phyloP scores from a whole-genome alignment of 2,113 vertebrate genomes.

The Anguilla japonica region DNA sequence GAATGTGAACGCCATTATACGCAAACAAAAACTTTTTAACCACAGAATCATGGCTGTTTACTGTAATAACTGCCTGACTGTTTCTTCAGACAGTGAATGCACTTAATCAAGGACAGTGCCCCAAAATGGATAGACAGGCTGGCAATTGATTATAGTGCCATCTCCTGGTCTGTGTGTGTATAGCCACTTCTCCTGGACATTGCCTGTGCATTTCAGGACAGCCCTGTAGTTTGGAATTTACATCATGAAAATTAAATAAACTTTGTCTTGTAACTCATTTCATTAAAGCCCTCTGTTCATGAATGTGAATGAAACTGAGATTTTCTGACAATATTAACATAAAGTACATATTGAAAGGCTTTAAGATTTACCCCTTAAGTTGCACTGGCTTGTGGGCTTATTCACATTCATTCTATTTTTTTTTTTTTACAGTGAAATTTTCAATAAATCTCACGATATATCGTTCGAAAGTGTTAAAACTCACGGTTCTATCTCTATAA shows the following conservation, averaged over 20 bases:
- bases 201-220: neutral
- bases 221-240: neutral
- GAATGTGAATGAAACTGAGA: neutral
- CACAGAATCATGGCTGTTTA: conserved; percentile 10
- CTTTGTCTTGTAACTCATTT: neutral
- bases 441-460: too few species aligned
- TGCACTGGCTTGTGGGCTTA: too few species aligned
- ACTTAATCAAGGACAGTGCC: neutral
- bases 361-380: too few species aligned
- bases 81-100: neutral
- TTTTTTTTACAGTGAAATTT: too few species aligned
- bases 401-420: too few species aligned
- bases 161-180: neutral
- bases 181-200: neutral
- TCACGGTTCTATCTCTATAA: too few species aligned
- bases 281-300: neutral
- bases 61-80: neutral
- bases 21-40: neutral
- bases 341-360: too few species aligned
- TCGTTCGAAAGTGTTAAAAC: too few species aligned
- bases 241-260: neutral
- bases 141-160: neutral
- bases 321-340: too few species aligned
- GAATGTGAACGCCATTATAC: too few species aligned
- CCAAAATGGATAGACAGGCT: neutral